Evolutionary conservation across 1,140 invertebrate genomes (phyloP), one percentile per base, ranked within the genome.

Genomic region (Drosophila pandora): DNA sequence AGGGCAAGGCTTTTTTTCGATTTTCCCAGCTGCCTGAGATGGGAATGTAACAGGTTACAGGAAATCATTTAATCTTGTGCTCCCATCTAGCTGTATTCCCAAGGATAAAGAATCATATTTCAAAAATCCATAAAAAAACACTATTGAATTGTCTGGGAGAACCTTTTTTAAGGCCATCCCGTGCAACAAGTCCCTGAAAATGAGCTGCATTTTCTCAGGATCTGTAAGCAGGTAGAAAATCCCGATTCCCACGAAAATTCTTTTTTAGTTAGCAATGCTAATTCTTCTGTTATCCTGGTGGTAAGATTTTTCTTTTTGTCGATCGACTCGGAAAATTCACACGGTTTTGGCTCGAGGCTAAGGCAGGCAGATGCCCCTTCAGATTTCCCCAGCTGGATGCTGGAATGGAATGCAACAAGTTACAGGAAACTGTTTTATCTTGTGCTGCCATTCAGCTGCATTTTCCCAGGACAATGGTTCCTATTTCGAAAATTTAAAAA

Each of bases 121-220:
- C n/a, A n/a, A 17, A 43, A 43, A 43, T 43, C 5, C 2, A 43
- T 43, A 39, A 17, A 17, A n/a, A 39, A 43, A 21, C 2, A 6
- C 0, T 13, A 3, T 13, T 41, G n/a, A 13, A 13, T n/a, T 41
- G 12, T 41, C n/a, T 6, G 32, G 32, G 10, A 3, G 34, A 37
- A 43, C 41, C 1, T 53, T 53, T 37, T 22, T 5, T 9, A 2
- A n/a, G 10, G 2, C 10, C 10, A 53, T 59, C 30, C 64, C 30
- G 60, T 5, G 30, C 54, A 71, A 71, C 67, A 71, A 55, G 67
- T 71, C 37, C 22, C 37, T 47, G 68, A 71, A 58, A 10, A 49
- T 25, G 17, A 22, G 28, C n/a, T 32, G 49, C n/a, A 56, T 56
- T 25, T 59, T 71, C 54, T 25, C 68, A 70, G 68, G 45, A 28